These are phyloP conservation scores for Ferdinandea cuprea DNA, from an alignment of 2,888 invertebrate species.

Conservation along the genomic window DNA sequence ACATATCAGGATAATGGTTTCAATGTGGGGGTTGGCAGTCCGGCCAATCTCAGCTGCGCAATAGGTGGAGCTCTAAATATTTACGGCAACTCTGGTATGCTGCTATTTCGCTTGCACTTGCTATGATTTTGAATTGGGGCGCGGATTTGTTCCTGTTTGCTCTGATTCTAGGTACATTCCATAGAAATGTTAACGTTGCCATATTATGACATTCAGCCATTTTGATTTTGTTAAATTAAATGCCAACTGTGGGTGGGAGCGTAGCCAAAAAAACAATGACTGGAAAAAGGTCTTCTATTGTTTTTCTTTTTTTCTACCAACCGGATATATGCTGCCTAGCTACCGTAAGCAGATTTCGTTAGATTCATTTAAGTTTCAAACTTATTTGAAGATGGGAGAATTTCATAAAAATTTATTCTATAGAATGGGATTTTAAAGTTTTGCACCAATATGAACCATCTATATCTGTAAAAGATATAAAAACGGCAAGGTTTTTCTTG, in stretches of 20 bases:
- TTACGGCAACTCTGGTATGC: conserved; percentile 53
- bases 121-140: conserved; percentile 53
- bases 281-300: conserved; percentile 44
- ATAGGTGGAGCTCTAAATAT: conserved; percentile 71
- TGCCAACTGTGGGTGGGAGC: conserved; percentile 16
- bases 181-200: conserved; percentile 72
- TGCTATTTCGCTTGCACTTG: conserved; percentile 70
- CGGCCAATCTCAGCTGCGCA: conserved; percentile 64
- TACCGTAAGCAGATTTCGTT: conserved; percentile 63
- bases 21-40: conserved; percentile 41
- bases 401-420: neutral
- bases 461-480: too few relatives aligned
- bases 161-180: conserved; percentile 64
- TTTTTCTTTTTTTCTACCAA: conserved; percentile 31
- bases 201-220: conserved; percentile 69
- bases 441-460: too few relatives aligned
- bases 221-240: conserved; percentile 68
- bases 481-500: too few relatives aligned
- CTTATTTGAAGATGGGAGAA: conserved; percentile 43
- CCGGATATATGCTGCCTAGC: conserved; percentile 55
- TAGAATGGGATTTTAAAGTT: too few relatives aligned
- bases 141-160: conserved; percentile 57
- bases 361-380: conserved; percentile 54
- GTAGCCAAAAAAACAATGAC: conserved; percentile 5
- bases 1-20: conserved; percentile 34